These are phyloP conservation scores for Indicator maculatus DNA, from an alignment of 2,113 vertebrate genomes.

Conservation along the genomic window DNA sequence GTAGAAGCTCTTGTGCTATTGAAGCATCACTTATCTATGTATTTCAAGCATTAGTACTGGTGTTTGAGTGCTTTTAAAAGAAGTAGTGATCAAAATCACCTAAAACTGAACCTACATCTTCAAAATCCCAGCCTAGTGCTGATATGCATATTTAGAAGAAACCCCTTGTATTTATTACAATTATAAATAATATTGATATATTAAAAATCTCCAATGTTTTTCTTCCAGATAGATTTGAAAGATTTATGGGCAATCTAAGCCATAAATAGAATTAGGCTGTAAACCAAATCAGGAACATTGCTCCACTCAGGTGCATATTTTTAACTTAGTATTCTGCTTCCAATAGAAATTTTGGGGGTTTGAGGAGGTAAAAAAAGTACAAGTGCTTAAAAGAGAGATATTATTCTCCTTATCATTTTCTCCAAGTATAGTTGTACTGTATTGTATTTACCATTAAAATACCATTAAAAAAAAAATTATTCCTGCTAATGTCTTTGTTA, in stretches of 20 bases:
- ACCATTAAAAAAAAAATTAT: not conserved
- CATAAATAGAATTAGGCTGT: not conserved
- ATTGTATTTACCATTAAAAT: not conserved
- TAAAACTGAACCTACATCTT: not conserved
- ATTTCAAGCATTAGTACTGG: not conserved
- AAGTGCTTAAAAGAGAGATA: not conserved
- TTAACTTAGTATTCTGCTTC: not conserved
- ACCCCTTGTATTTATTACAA: not conserved
- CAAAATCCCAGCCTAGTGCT: not conserved
- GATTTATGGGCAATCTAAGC: not conserved
- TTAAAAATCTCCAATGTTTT: not conserved
- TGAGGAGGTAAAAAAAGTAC: accelerated
- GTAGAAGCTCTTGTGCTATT: not conserved
- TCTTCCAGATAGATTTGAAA: not conserved
- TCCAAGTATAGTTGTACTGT: not conserved
- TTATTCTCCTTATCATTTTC: not conserved
- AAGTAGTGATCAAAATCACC: not conserved
- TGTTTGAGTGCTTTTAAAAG: not conserved
- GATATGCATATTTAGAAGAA: not conserved
- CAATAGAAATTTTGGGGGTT: not conserved
- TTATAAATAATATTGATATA: not conserved
- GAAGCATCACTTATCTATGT: not conserved
- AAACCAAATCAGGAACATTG: not conserved
- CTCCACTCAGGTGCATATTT: not conserved
- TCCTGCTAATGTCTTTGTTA: not conserved